Percentiles rank a stretch among this genome's conserved stretches.
phyloP scores from a whole-genome alignment of 2,888 invertebrate species.

The Nymphalis polychloros region DNA sequence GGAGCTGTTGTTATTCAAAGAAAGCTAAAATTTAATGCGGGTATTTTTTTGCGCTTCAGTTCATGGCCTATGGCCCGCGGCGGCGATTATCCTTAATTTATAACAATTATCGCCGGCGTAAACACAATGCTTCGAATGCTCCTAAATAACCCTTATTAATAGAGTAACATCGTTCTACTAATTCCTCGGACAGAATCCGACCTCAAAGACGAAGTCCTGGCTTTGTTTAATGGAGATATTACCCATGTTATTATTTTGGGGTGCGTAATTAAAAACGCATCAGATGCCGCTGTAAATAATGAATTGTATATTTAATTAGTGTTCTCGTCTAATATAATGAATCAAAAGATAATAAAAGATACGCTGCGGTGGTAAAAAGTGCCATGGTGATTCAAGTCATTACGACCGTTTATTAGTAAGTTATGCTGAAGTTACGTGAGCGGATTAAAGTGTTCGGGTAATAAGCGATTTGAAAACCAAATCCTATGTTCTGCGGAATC shows the following conservation, averaged over 20 bases:
- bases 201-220: background rate
- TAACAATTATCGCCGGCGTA: constrained; percentile 65
- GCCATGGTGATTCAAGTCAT: background rate
- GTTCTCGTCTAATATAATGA: constrained; percentile 33
- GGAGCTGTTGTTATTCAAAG: background rate
- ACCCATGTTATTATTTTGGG: constrained; percentile 14
- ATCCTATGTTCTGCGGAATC: constrained; percentile 14
- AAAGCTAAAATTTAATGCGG: constrained; percentile 13
- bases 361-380: background rate
- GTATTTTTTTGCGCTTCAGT: constrained; percentile 10
- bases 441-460: background rate
- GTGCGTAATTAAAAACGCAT: constrained; percentile 64
- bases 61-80: constrained; percentile 33
- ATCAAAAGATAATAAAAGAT: constrained; percentile 32
- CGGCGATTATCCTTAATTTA: constrained; percentile 58
- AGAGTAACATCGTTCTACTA: constrained; percentile 44
- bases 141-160: constrained; percentile 68
- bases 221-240: constrained; percentile 21
- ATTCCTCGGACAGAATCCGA: background rate
- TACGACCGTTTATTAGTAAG: constrained; percentile 2
- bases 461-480: constrained; percentile 24
- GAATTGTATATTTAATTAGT: constrained; percentile 13
- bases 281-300: constrained; percentile 39
- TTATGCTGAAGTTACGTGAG: background rate
- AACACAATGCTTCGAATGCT: constrained; percentile 59